phyloP scores from a whole-genome alignment of 2,113 vertebrate species.

The Notiomystis cincta region DNA sequence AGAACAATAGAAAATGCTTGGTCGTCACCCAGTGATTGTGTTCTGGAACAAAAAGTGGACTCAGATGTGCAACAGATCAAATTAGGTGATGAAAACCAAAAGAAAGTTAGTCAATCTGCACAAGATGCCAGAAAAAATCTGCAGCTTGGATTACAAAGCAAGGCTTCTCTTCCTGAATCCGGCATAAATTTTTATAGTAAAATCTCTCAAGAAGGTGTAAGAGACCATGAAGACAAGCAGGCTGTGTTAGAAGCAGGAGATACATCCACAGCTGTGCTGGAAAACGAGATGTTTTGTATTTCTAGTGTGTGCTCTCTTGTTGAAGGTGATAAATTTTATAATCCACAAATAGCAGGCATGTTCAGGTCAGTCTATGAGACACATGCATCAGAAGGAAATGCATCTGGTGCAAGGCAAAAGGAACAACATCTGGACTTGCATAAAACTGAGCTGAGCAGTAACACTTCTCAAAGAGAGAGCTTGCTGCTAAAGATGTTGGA shows the following conservation, averaged over 20 bases:
- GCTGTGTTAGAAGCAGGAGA: background rate
- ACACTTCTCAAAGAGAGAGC: background rate
- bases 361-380: conserved; percentile 38
- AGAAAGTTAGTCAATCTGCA: background rate
- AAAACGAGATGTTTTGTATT: conserved; percentile 61
- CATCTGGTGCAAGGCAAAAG: background rate
- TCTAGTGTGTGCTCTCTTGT: conserved; percentile 76
- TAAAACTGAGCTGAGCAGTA: background rate
- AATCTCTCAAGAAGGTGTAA: background rate
- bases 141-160: background rate
- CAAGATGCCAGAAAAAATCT: background rate
- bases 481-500: background rate
- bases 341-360: conserved; percentile 77
- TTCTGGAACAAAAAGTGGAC: background rate
- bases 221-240: background rate
- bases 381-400: background rate
- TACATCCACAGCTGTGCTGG: background rate
- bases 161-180: background rate
- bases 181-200: background rate
- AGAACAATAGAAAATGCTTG: background rate
- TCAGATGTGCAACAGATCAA: background rate
- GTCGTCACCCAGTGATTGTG: background rate
- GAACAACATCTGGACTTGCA: background rate
- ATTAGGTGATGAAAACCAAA: background rate
- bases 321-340: conserved; percentile 71